These are phyloP conservation scores for Melanargia galathea DNA, from an alignment of 2,888 invertebrate genomes.

Conservation along the genomic window DNA sequence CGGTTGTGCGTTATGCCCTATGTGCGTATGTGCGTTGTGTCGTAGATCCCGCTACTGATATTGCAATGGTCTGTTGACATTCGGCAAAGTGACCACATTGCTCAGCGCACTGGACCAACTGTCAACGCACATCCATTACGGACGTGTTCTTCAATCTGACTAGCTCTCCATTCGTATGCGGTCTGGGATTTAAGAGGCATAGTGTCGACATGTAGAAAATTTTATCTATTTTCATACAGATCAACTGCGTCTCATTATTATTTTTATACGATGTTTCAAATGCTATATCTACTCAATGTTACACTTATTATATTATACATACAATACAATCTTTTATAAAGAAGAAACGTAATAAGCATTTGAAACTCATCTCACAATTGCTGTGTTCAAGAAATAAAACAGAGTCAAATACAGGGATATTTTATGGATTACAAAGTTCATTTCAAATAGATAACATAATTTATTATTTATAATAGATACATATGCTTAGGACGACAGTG, in stretches of 20 bases:
- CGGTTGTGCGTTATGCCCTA: too few species aligned
- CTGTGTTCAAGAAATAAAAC: slow-evolving; percentile 78
- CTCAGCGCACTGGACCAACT: neutral
- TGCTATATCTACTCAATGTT: slow-evolving; percentile 46
- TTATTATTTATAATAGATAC: slow-evolving; percentile 51
- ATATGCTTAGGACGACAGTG: slow-evolving; percentile 33
- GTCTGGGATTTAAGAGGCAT: slow-evolving; percentile 51
- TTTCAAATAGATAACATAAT: slow-evolving; percentile 58
- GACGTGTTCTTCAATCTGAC: neutral
- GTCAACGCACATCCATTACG: neutral
- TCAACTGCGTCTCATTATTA: slow-evolving; percentile 60
- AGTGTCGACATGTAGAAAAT: slow-evolving; percentile 60
- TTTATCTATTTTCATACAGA: slow-evolving; percentile 77
- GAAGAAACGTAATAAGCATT: slow-evolving; percentile 48
- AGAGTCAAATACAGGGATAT: slow-evolving; percentile 81
- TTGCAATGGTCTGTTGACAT: neutral
- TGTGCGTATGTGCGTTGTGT: too few species aligned
- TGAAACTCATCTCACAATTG: slow-evolving; percentile 60
- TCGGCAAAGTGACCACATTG: neutral
- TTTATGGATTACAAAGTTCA: slow-evolving; percentile 69
- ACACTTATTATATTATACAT: slow-evolving; percentile 41
- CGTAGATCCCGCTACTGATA: neutral
- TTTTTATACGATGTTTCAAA: slow-evolving; percentile 58
- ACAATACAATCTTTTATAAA: slow-evolving; percentile 39
- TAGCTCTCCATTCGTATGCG: neutral